Evolutionary conservation across 2,888 invertebrate genomes (phyloP).

Genomic region (Oegoconia quadripuncta): DNA sequence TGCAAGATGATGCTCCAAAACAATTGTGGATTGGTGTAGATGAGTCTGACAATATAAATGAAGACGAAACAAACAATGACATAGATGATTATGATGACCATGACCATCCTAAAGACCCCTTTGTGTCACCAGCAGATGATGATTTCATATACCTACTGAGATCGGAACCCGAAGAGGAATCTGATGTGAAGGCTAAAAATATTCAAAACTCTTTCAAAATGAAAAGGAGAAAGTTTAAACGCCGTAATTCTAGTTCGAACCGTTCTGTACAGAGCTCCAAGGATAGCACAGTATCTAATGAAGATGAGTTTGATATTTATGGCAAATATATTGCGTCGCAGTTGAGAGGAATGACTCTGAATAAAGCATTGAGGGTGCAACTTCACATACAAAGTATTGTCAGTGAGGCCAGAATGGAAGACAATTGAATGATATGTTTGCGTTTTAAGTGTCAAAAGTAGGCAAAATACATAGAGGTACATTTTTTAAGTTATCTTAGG

Average conservation of each 20-base stretch:
- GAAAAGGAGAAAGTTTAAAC: slow-evolving; percentile 50
- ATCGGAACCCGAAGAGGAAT: slow-evolving; percentile 35
- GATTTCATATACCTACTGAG: slow-evolving; percentile 40
- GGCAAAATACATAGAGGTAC: too few species aligned
- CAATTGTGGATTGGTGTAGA: neutral
- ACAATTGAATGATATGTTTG: neutral
- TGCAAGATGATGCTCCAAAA: neutral
- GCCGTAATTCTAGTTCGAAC: slow-evolving; percentile 27
- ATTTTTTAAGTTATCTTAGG: too few species aligned
- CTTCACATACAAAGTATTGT: slow-evolving; percentile 52
- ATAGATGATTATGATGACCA: slow-evolving; percentile 5
- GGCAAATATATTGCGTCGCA: slow-evolving; percentile 58
- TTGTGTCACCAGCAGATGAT: slow-evolving; percentile 29
- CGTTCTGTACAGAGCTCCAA: too few species aligned
- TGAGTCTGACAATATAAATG: neutral
- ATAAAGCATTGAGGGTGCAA: slow-evolving; percentile 48
- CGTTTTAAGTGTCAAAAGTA: too few species aligned
- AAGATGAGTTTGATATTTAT: slow-evolving; percentile 63
- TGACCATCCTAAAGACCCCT: slow-evolving; percentile 29
- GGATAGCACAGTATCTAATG: slow-evolving; percentile 22
- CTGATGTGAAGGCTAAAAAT: slow-evolving; percentile 4
- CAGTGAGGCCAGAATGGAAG: slow-evolving; percentile 47
- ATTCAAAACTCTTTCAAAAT: slow-evolving; percentile 19
- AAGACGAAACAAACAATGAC: neutral
- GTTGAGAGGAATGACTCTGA: slow-evolving; percentile 45